phyloP scores from a whole-genome alignment of 2,888 invertebrate species.

The Hedychridium roseum region DNA sequence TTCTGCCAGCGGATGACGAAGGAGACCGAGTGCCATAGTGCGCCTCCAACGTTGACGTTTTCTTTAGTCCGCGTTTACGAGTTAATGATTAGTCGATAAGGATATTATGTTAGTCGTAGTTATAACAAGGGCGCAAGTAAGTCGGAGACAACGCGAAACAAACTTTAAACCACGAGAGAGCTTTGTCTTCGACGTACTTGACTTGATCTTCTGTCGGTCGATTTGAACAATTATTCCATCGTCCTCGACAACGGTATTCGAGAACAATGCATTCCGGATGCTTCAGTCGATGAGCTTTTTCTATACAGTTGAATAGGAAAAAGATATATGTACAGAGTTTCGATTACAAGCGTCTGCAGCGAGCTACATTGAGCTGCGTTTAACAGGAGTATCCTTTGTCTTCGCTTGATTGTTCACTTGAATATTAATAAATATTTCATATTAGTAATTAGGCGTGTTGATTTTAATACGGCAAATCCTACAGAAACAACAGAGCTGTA shows the following conservation, averaged over 20 bases:
- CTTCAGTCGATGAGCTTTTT: too few relatives aligned
- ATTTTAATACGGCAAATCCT: not conserved
- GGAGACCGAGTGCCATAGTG: conserved; percentile 44
- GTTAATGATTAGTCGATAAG: conserved; percentile 18
- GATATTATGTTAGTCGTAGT: not conserved
- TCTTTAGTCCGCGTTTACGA: conserved; percentile 6
- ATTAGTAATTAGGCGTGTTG: not conserved
- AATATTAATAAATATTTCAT: not conserved
- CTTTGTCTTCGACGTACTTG: conserved; percentile 21
- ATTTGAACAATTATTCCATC: conserved; percentile 3
- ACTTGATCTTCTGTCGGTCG: conserved; percentile 10
- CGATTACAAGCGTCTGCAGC: too few relatives aligned
- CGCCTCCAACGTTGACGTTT: conserved; percentile 23
- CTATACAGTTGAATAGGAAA: conserved; percentile 1
- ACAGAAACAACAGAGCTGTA: conserved; percentile 27
- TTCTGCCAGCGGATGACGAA: conserved; percentile 1
- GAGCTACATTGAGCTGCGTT: too few relatives aligned
- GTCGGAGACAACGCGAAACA: conserved; percentile 14
- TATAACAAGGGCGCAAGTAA: conserved; percentile 14
- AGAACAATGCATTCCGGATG: not conserved
- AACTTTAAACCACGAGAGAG: not conserved
- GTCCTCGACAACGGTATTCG: conserved; percentile 10
- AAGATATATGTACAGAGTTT: conserved; percentile 8
- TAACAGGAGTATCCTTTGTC: conserved; percentile 22
- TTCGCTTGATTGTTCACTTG: conserved; percentile 7